These are phyloP conservation scores for Hemitrygon akajei DNA, from an alignment of 2,797 vertebrate genomes.

Conservation along the genomic window DNA sequence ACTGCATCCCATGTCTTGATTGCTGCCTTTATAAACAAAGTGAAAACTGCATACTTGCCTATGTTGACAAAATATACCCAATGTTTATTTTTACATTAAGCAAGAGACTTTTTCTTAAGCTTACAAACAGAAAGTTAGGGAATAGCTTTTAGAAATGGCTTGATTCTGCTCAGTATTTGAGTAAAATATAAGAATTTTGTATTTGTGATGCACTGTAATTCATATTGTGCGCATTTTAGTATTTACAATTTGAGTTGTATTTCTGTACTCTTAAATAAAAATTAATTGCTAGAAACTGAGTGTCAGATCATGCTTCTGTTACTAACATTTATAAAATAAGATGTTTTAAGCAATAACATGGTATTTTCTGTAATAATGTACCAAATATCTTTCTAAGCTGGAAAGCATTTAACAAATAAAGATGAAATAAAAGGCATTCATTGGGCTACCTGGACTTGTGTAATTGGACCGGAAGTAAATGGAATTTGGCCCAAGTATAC, in stretches of 20 bases:
- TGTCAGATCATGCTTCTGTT: not conserved
- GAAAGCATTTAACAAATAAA: slow-evolving; percentile 73
- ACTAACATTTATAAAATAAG: not conserved
- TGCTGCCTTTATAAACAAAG: not conserved
- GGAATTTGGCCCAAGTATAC: slow-evolving; percentile 93
- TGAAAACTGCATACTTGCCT: not conserved
- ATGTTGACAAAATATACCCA: not conserved
- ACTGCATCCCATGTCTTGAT: not conserved
- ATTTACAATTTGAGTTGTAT: too few species aligned
- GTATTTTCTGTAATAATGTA: slow-evolving; percentile 13
- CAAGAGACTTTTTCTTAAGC: not conserved
- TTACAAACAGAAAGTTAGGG: not conserved
- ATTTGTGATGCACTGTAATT: not conserved
- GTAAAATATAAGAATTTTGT: not conserved
- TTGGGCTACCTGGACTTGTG: slow-evolving; percentile 88
- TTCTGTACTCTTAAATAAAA: not conserved
- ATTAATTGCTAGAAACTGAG: not conserved
- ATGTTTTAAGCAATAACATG: not conserved
- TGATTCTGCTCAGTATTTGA: not conserved
- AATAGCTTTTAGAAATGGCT: not conserved
- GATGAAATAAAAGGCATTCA: slow-evolving; percentile 84
- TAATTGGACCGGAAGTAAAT: slow-evolving; percentile 81
- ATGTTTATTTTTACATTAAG: not conserved
- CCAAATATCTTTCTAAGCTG: slow-evolving; percentile 56
- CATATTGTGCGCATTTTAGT: not conserved